These are phyloP conservation scores for Ictidomys tridecemlineatus DNA, from an alignment of 2,113 vertebrate genomes.

Conservation along the genomic window DNA sequence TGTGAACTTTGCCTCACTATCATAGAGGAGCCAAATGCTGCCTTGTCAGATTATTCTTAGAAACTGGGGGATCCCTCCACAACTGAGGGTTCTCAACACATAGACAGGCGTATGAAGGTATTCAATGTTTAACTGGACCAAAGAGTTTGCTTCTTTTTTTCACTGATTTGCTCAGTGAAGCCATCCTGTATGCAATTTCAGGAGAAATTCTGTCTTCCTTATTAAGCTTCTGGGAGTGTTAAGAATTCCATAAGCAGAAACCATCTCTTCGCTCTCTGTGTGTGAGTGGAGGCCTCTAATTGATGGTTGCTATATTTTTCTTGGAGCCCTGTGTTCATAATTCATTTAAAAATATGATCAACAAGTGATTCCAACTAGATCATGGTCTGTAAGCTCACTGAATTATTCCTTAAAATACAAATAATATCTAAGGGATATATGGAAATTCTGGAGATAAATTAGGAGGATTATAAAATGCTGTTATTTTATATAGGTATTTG, in stretches of 20 bases:
- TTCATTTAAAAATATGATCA: conserved; percentile 13
- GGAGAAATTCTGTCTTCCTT: conserved; percentile 17
- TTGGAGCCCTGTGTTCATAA: neutral
- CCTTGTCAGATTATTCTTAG: neutral
- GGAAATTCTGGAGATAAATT: neutral
- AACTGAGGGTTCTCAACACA: neutral
- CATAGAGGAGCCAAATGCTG: neutral
- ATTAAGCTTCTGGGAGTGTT: conserved; percentile 64
- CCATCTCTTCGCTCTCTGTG: conserved; percentile 7
- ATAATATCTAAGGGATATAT: neutral
- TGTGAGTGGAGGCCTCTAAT: conserved; percentile 72
- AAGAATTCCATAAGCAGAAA: conserved; percentile 77
- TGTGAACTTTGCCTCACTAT: neutral
- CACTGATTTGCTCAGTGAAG: neutral
- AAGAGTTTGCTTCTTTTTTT: neutral
- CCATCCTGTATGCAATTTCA: neutral
- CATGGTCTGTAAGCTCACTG: neutral
- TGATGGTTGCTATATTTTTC: conserved; percentile 65
- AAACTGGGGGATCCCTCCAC: neutral
- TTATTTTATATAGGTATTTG: conserved; percentile 4
- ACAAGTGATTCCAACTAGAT: neutral
- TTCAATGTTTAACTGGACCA: conserved; percentile 22
- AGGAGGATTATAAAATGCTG: neutral
- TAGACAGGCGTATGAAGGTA: neutral
- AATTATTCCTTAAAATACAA: conserved; percentile 47